Percentiles rank a stretch among this genome's conserved stretches.
Conservation (phyloP, 2,888 invertebrate species). For the Phaonia tiefii region DNA sequence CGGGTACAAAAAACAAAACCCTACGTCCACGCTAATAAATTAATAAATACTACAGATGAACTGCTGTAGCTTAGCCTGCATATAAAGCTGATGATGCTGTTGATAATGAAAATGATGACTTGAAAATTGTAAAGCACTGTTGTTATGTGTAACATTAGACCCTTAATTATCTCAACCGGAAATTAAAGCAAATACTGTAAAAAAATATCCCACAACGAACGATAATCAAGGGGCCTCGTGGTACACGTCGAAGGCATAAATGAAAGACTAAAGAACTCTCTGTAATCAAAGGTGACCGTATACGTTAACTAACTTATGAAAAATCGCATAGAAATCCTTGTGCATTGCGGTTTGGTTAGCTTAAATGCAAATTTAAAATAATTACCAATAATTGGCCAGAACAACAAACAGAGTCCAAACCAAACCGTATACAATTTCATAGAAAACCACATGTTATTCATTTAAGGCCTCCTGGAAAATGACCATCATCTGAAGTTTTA, state of each 20-base stretch:
- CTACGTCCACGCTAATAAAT: no score
- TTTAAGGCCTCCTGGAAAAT: no score
- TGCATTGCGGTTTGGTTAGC: conserved; percentile 17
- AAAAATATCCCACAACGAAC: conserved; percentile 7
- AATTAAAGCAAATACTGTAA: conserved; percentile 46
- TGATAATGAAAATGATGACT: conserved; percentile 27
- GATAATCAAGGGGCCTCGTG: not conserved
- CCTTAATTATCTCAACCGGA: conserved; percentile 49
- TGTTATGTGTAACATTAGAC: conserved; percentile 49
- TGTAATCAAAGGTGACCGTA: not conserved
- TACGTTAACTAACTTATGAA: conserved; percentile 29
- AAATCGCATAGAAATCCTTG: conserved; percentile 47
- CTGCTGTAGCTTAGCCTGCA: no score
- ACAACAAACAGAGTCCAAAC: conserved; percentile 25
- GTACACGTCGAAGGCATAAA: no score
- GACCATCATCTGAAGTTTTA: conserved; percentile 10
- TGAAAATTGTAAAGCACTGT: not conserved
- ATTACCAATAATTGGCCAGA: conserved; percentile 72
- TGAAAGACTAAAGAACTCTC: no score
- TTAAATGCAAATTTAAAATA: conserved; percentile 73
- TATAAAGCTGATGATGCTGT: conserved; percentile 14
- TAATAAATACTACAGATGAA: no score
- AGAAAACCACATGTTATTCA: not conserved
- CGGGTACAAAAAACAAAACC: no score
- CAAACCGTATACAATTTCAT: not conserved